Conservation (phyloP, 2,113 vertebrate species). For the Plotosus lineatus region DNA sequence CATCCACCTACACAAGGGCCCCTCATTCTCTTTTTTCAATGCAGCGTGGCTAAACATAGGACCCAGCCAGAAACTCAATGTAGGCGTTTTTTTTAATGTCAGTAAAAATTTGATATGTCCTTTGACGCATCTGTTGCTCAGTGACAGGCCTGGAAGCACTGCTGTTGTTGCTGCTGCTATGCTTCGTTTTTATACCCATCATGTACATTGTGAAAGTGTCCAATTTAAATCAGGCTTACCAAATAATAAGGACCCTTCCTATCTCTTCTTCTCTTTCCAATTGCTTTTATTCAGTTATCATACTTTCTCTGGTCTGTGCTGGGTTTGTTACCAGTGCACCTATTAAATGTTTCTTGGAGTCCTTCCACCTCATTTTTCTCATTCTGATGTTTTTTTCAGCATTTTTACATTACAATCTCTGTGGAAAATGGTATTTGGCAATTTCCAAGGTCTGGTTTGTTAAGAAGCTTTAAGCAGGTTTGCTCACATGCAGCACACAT, state of each 20-base stretch:
- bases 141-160: constrained; percentile 34
- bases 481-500: constrained; percentile 19
- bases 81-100: constrained; percentile 44
- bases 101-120: constrained; percentile 35
- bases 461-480: constrained; percentile 21
- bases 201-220: constrained; percentile 22
- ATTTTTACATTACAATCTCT: not conserved
- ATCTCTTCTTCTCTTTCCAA: not conserved
- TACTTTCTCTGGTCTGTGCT: constrained; percentile 23
- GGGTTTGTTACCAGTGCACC: constrained; percentile 37
- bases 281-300: constrained; percentile 26
- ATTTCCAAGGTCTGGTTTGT: constrained; percentile 2
- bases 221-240: constrained; percentile 13
- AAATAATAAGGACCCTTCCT: not conserved
- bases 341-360: not conserved
- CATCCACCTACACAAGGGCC: constrained; percentile 40
- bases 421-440: not conserved
- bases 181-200: not conserved
- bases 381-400: not conserved
- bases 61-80: constrained; percentile 36
- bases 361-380: constrained; percentile 5
- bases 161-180: constrained; percentile 25
- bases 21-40: constrained; percentile 38
- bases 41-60: constrained; percentile 41
- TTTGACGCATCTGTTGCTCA: constrained; percentile 37